Evolutionary conservation across 2,113 vertebrate species (phyloP), one percentile per base, ranked within the genome.

Genomic region (Platysteira castanea): DNA sequence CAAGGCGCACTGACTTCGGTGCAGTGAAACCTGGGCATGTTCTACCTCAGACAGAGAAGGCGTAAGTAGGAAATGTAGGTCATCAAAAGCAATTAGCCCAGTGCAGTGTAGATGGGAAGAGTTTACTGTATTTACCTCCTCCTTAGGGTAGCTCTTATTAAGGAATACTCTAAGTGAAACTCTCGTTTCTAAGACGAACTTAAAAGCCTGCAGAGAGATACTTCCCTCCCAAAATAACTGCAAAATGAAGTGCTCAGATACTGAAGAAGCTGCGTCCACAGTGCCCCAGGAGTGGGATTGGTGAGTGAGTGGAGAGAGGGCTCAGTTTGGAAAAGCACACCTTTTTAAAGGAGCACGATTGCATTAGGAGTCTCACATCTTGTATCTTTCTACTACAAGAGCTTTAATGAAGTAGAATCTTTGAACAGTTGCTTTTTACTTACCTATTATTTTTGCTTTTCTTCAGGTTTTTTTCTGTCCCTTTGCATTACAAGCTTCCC

Each of bases 11-110:
- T 37, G n/a, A 20, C 61, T 54, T 79, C 56, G 27, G 17, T 85
- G 33, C 6, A 41, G 80, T 2, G 5, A 56, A 73, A 80, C 33
- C 8, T 3, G 19, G 78, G 53, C 49, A 11, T 15, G 37, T 73
- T 41, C 87, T 28, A 7, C 56, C 61, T 93, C 52, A 42, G 30
- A 52, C 26, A 56, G 52, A 65, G 68, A n/a, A 68, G 73, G 26
- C 2, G 4, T 64, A 77, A 68, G 84, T 75, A 89, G 85, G 87
- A 91, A 95, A 65, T 47, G 33, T 70, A 84, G 65, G 76, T 89
- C 80, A 64, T 41, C 83, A 57, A 82, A 90, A 96, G 85, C 47
- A 56, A 44, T 97, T 93, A 71, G 49, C 56, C 87, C 50, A 68
- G 49, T 77, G 27, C 79, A 49, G 42, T n/a, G 27, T 80, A 85